Conservation (phyloP, 2,113 vertebrate genomes). For the Myotis davidii region DNA sequence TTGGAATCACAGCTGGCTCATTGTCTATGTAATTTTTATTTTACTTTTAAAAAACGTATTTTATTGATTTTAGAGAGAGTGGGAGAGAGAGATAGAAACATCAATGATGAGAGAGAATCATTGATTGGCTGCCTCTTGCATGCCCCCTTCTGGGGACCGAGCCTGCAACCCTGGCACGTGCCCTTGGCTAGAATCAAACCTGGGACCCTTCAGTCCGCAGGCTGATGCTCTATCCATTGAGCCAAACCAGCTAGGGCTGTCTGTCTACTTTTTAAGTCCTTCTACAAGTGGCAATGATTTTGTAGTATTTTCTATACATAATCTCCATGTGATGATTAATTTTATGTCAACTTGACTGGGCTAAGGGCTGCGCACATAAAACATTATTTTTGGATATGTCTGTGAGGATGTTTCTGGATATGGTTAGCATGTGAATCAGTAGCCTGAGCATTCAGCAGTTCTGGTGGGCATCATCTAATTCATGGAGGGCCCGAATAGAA, state of each 20-base stretch:
- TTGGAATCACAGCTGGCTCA: no score
- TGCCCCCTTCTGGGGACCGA: no score
- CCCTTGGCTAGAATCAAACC: no score
- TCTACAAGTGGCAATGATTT: slow-evolving; percentile 4
- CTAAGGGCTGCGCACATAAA: neutral
- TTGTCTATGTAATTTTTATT: neutral
- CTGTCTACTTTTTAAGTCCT: neutral
- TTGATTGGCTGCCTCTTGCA: no score
- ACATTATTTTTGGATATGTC: neutral
- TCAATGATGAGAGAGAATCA: no score
- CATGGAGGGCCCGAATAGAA: neutral
- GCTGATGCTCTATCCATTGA: no score
- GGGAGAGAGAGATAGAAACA: no score
- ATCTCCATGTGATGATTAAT: neutral
- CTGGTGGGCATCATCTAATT: neutral
- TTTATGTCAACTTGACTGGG: neutral
- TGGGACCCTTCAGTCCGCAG: no score
- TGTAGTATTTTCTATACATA: slow-evolving; percentile 14
- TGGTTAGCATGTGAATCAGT: neutral
- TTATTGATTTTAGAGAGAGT: no score
- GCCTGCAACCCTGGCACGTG: no score
- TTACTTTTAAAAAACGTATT: no score
- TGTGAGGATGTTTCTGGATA: neutral
- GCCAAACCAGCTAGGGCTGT: neutral
- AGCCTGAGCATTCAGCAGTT: neutral